Conservation (phyloP, 2,113 vertebrate species). For the Acanthochromis polyacanthus region DNA sequence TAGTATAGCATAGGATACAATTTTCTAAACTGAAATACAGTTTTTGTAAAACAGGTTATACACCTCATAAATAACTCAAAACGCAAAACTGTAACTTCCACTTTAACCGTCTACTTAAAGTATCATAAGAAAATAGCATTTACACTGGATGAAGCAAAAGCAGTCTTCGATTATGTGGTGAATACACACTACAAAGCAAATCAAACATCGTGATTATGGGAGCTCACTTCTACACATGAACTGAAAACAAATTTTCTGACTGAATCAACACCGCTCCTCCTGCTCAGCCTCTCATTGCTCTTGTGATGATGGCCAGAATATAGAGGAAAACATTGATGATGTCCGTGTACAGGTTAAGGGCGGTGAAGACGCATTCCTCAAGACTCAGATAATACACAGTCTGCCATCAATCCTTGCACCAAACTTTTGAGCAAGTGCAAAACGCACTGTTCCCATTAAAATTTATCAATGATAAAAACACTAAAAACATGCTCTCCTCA, state of each 20-base stretch:
- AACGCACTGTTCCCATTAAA: too few species aligned
- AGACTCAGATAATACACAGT: slow-evolving; percentile 62
- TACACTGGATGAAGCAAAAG: slow-evolving; percentile 40
- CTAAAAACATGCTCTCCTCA: too few species aligned
- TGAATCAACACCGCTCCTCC: neutral
- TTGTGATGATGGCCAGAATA: slow-evolving; percentile 74
- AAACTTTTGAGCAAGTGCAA: too few species aligned
- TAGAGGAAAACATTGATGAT: slow-evolving; percentile 82
- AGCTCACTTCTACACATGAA: slow-evolving; percentile 23
- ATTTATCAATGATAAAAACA: too few species aligned
- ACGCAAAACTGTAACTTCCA: slow-evolving; percentile 28
- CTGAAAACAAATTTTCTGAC: neutral
- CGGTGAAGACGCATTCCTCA: slow-evolving; percentile 81
- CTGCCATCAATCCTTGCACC: too few species aligned
- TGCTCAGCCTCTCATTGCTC: slow-evolving; percentile 58
- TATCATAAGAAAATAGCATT: slow-evolving; percentile 30
- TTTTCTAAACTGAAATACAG: slow-evolving; percentile 27
- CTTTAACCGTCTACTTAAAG: neutral
- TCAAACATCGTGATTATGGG: slow-evolving; percentile 13
- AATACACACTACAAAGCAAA: slow-evolving; percentile 38
- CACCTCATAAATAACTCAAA: slow-evolving; percentile 11
- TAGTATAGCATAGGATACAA: neutral
- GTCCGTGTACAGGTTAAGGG: slow-evolving; percentile 79
- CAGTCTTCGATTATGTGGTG: neutral
- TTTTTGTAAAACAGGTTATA: slow-evolving; percentile 24